phyloP scores from a whole-genome alignment of 2,797 vertebrate genomes.

The Anguilla megastoma region DNA sequence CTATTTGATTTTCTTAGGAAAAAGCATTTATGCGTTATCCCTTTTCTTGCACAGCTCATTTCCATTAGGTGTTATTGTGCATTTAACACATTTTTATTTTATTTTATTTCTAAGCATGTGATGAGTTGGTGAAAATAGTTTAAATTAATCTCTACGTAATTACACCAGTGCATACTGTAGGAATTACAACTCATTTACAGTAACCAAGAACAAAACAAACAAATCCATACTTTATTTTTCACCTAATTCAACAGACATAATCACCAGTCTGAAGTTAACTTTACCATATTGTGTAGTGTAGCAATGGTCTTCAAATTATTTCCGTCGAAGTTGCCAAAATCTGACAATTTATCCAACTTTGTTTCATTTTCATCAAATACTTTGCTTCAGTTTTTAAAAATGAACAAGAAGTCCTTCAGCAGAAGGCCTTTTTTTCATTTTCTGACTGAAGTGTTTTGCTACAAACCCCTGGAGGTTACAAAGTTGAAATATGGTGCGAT shows the following conservation, averaged over 20 bases:
- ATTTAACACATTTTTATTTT: neutral
- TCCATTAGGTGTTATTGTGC: neutral
- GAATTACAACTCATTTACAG: neutral
- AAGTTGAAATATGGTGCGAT: slow-evolving; percentile 12
- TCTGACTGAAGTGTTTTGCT: neutral
- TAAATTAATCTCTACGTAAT: neutral
- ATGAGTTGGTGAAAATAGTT: neutral
- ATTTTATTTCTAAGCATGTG: neutral
- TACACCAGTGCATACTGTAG: neutral
- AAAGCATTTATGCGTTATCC: neutral
- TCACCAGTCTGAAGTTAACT: neutral
- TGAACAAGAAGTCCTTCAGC: neutral
- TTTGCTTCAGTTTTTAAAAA: neutral
- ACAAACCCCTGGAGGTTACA: neutral
- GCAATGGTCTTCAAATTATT: neutral
- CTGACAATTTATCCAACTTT: too few relatives aligned
- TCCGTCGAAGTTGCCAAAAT: neutral
- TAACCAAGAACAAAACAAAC: too few relatives aligned
- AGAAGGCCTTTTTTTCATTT: neutral
- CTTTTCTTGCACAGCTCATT: neutral
- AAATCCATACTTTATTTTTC: too few relatives aligned
- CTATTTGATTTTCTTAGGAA: neutral
- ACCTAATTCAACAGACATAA: neutral
- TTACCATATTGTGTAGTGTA: neutral
- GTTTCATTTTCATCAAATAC: neutral